phyloP scores from a whole-genome alignment of 2,797 vertebrate genomes.

The Sternarchorhynchus goeldii region DNA sequence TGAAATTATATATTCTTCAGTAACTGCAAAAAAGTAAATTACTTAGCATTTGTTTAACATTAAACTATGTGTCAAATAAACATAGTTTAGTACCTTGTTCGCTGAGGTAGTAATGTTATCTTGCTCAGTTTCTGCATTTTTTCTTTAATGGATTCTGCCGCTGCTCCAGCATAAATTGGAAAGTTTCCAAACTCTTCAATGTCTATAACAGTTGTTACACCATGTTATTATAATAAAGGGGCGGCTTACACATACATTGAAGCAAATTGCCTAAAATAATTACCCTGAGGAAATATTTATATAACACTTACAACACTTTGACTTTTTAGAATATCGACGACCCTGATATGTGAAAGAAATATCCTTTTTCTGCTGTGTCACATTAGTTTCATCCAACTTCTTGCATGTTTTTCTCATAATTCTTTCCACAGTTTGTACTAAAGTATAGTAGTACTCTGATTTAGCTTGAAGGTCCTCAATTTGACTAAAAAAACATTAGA shows the following conservation, averaged over 20 bases:
- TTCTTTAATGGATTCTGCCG: conserved; percentile 40
- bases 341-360: conserved; percentile 25
- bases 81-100: conserved; percentile 22
- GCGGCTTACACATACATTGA: no score
- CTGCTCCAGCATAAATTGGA: conserved; percentile 54
- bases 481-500: conserved; percentile 29
- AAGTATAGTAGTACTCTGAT: not conserved
- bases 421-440: conserved; percentile 2
- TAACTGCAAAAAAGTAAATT: no score
- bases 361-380: conserved; percentile 18
- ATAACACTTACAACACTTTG: conserved; percentile 53
- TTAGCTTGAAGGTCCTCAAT: conserved; percentile 20
- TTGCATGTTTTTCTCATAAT: conserved; percentile 21
- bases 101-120: conserved; percentile 9
- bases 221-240: no score
- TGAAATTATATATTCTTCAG: no score
- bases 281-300: not conserved
- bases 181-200: conserved; percentile 53
- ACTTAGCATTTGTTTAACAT: not conserved
- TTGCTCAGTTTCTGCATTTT: conserved; percentile 30
- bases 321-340: conserved; percentile 37
- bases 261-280: no score
- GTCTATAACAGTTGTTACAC: conserved; percentile 34
- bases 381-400: not conserved
- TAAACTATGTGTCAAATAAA: not conserved